Percentiles rank a stretch among this genome's conserved stretches.
These are phyloP conservation scores for Polydrusus pterygomalis DNA, from an alignment of 2,888 invertebrate genomes.

Conservation along the genomic window DNA sequence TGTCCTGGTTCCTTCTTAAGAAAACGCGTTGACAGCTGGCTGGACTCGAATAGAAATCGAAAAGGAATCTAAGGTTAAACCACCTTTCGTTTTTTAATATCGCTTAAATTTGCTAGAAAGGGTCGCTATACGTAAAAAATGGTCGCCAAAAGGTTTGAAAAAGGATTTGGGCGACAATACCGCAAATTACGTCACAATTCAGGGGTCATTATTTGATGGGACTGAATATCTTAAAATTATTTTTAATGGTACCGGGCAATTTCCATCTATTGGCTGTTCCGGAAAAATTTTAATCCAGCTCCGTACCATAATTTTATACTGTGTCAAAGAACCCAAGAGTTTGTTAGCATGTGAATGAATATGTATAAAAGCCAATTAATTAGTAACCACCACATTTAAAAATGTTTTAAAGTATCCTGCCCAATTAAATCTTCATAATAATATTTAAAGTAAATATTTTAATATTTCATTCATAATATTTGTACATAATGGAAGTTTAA, in stretches of 20 bases:
- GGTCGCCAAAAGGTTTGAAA: constrained; percentile 29
- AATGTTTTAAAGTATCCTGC: constrained; percentile 16
- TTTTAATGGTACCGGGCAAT: no score
- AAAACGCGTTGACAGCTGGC: constrained; percentile 54
- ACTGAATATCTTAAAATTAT: constrained; percentile 1
- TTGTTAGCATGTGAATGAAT: constrained; percentile 32
- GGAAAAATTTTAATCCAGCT: no score
- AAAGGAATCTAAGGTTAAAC: constrained; percentile 34
- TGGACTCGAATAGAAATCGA: constrained; percentile 40
- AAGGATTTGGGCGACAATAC: constrained; percentile 42
- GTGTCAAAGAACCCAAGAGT: constrained; percentile 28
- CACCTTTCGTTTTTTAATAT: constrained; percentile 49
- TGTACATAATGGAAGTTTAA: constrained; percentile 14
- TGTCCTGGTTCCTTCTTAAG: constrained; percentile 67
- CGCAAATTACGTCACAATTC: constrained; percentile 32
- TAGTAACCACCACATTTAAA: constrained; percentile 29
- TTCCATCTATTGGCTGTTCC: no score
- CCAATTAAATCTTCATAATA: constrained; percentile 40
- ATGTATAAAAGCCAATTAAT: constrained; percentile 36
- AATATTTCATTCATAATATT: constrained; percentile 38
- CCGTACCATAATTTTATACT: neutral
- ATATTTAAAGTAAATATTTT: constrained; percentile 28
- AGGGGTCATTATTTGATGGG: constrained; percentile 6
- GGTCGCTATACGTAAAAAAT: constrained; percentile 26
- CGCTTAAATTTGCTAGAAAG: constrained; percentile 45